These are phyloP conservation scores for Cerastis leucographa DNA, from an alignment of 2,888 invertebrate genomes.

Conservation along the genomic window DNA sequence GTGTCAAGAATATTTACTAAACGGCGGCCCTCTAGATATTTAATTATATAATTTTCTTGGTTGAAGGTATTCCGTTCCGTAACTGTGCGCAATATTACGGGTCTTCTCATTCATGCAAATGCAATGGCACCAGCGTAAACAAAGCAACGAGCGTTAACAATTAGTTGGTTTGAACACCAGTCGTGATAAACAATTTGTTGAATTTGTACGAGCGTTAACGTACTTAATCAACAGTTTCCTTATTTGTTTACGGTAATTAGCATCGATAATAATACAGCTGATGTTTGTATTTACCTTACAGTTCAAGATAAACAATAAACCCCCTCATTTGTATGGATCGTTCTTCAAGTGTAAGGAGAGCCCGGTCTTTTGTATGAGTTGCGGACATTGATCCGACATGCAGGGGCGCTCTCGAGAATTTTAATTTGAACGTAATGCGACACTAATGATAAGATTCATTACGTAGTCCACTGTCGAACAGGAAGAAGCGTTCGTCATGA, in stretches of 20 bases:
- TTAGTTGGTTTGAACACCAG: constrained; percentile 48
- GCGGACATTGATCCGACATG: constrained; percentile 32
- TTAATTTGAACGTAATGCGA: constrained; percentile 41
- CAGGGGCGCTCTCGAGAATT: constrained; percentile 38
- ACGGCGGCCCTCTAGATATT: constrained; percentile 7
- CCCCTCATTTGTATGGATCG: constrained; percentile 2
- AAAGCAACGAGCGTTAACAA: constrained; percentile 48
- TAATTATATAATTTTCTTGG: constrained; percentile 44
- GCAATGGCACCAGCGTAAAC: constrained; percentile 43
- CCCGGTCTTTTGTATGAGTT: constrained; percentile 20
- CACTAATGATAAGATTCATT: constrained; percentile 36
- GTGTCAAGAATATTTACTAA: constrained; percentile 41
- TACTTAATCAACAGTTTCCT: constrained; percentile 57
- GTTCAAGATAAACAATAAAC: constrained; percentile 29
- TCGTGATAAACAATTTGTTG: constrained; percentile 51
- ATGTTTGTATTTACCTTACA: constrained; percentile 41
- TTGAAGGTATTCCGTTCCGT: constrained; percentile 37
- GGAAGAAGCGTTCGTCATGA: constrained; percentile 14
- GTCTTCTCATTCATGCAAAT: constrained; percentile 49
- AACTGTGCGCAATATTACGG: constrained; percentile 24
- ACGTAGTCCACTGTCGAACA: constrained; percentile 7
- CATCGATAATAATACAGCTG: constrained; percentile 30
- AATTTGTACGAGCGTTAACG: constrained; percentile 46
- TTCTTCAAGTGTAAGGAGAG: constrained; percentile 14
- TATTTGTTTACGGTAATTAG: constrained; percentile 54